These are phyloP conservation scores for Bergia puertoricense DNA, from an alignment of 92 coral and sea anemone genomes.

Conservation along the genomic window DNA sequence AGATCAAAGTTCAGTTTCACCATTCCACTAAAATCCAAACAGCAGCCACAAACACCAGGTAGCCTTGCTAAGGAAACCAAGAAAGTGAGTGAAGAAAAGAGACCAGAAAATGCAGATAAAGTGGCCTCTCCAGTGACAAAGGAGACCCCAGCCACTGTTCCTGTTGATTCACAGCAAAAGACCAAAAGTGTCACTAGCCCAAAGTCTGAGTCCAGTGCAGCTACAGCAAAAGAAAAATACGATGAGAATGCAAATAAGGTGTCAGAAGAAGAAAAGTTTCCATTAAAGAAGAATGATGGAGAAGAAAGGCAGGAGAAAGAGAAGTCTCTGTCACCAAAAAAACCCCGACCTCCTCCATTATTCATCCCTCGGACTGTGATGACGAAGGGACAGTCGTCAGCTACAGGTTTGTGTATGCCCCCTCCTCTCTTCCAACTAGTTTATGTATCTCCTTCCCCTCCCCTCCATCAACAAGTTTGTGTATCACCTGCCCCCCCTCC, in stretches of 20 bases:
- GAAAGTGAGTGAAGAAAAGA: conserved; percentile 37
- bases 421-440: not conserved
- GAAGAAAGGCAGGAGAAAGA: conserved; percentile 47
- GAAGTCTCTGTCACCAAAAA: conserved; percentile 69
- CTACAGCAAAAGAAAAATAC: conserved; percentile 1
- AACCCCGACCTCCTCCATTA: conserved; percentile 76
- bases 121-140: not conserved
- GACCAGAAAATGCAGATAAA: not conserved
- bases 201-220: not conserved
- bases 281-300: conserved; percentile 50
- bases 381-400: conserved; percentile 15
- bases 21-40: conserved; percentile 37
- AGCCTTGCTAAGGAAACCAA: conserved; percentile 18
- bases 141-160: not conserved
- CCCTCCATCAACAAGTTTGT: conserved; percentile 1
- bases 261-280: conserved; percentile 12
- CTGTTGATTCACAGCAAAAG: conserved; percentile 9
- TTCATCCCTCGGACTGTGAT: conserved; percentile 77
- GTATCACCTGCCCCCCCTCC: not conserved
- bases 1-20: conserved; percentile 67
- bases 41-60: conserved; percentile 24
- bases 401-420: conserved; percentile 20
- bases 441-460: not conserved
- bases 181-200: not conserved
- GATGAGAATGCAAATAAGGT: conserved; percentile 11